Evolutionary conservation across 2,113 vertebrate genomes (phyloP), one percentile per base, ranked within the genome.

Genomic region (Cyrtonyx montezumae): DNA sequence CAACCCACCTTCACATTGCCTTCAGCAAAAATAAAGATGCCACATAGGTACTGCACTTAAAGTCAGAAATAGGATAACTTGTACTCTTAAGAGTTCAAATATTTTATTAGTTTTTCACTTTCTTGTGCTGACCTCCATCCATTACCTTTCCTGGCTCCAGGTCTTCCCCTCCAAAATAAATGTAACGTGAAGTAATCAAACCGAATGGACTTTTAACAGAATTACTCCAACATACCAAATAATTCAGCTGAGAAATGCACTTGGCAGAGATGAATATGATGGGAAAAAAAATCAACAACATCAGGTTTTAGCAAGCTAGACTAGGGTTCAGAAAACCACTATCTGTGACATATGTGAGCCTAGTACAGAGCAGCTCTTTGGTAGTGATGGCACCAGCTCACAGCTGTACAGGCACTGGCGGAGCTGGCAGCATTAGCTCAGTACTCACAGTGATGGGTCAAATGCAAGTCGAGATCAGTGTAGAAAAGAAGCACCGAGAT

Each of bases 401-500:
- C 32, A 51, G 37, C 23, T 56, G 34, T 14, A 9, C 14, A 16
- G n/a, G 15, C 11, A 5, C 4, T 58, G 34, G 30, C 22, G 7
- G 26, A 26, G 37, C 30, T 0, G 3, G 82, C 55, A 69, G 62
- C 32, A 32, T 5, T 51, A 13, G 25, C 7, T 7, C 16, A 34
- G 32, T 3, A 2, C 28, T 36, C 40, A 46, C 15, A 15, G 3
- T 8, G 30, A 37, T 43, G 37, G 55, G 42, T 42, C 25, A 36
- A 73, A 62, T 0, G 13, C 23, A 36, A 51, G 61, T 2, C 0
- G 1, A 66, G 40, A 82, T 43, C 21, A 2, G 28, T 59, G 22
- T 0, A 1, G 42, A 32, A 5, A 2, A 3, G 0, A 25, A 14
- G 26, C 34, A 37, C 25, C 20, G 42, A 59, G 73, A 18, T 65